Evolutionary conservation across 2,888 invertebrate species (phyloP).

Genomic region (Brenthis hecate): DNA sequence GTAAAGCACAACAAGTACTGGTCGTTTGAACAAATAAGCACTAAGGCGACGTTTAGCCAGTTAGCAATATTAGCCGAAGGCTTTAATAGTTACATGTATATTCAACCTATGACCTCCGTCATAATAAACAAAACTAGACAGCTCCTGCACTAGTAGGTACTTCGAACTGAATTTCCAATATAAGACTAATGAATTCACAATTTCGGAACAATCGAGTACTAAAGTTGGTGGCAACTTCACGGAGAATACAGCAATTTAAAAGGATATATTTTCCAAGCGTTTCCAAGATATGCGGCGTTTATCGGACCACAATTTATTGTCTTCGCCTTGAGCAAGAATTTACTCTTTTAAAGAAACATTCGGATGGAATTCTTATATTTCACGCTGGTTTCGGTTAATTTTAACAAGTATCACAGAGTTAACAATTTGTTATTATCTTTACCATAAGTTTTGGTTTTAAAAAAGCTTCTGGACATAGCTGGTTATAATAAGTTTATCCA

Average conservation of each 20-base stretch:
- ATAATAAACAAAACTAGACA: not conserved
- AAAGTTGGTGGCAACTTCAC: constrained; percentile 23
- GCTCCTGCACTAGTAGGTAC: no score
- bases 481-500: no score
- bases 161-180: not conserved
- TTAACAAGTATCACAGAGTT: constrained; percentile 6
- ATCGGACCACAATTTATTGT: constrained; percentile 52
- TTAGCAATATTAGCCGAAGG: no score
- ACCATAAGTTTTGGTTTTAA: no score
- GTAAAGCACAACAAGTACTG: no score
- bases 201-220: constrained; percentile 13
- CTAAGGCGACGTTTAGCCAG: no score
- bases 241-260: constrained; percentile 50
- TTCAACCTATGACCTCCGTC: no score
- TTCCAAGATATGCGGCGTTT: constrained; percentile 42
- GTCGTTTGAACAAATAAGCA: no score
- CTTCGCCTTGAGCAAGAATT: constrained; percentile 38
- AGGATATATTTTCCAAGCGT: constrained; percentile 43
- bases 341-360: constrained; percentile 38
- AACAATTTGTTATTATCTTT: not conserved
- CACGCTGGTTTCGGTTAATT: constrained; percentile 14
- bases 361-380: constrained; percentile 10
- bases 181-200: constrained; percentile 20
- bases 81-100: no score
- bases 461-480: no score